Percentiles rank a stretch among this genome's conserved stretches.
Evolutionary conservation across 2,888 invertebrate genomes (phyloP).

Genomic region (Tuta absoluta): DNA sequence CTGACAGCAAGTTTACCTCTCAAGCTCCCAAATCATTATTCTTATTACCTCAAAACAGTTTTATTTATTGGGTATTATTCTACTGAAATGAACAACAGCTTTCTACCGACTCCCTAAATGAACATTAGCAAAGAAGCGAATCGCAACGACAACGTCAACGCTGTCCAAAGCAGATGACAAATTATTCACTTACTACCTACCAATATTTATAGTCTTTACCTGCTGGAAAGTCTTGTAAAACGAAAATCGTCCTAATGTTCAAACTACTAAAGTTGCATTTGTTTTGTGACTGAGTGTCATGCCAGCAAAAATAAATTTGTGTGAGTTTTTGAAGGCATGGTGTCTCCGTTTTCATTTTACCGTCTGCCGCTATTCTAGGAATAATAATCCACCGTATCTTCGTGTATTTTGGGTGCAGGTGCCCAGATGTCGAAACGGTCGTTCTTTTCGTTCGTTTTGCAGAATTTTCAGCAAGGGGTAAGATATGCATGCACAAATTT

Average conservation of each 20-base stretch:
- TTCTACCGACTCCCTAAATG: constrained; percentile 42
- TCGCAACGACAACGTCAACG: constrained; percentile 67
- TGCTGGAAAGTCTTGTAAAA: not conserved
- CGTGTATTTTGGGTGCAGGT: constrained; percentile 74
- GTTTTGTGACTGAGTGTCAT: constrained; percentile 28
- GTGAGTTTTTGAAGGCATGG: constrained; percentile 73
- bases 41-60: not conserved
- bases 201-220: constrained; percentile 37
- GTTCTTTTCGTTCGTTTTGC: constrained; percentile 33
- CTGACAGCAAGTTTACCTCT: not conserved
- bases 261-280: constrained; percentile 40
- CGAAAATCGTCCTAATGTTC: constrained; percentile 35
- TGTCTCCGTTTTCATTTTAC: constrained; percentile 75
- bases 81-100: constrained; percentile 46
- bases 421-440: constrained; percentile 71
- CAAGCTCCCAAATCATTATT: not conserved
- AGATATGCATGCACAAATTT: constrained; percentile 54
- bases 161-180: constrained; percentile 70
- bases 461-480: constrained; percentile 50
- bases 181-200: constrained; percentile 65
- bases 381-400: constrained; percentile 72
- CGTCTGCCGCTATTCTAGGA: constrained; percentile 81
- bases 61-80: constrained; percentile 36
- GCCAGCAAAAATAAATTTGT: constrained; percentile 42
- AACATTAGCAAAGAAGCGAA: constrained; percentile 59